A percentile compares a stretch with the other conserved stretches of the same genome.
phyloP scores from a whole-genome alignment of 2,888 invertebrate genomes.

The Philopedon plagiatum region DNA sequence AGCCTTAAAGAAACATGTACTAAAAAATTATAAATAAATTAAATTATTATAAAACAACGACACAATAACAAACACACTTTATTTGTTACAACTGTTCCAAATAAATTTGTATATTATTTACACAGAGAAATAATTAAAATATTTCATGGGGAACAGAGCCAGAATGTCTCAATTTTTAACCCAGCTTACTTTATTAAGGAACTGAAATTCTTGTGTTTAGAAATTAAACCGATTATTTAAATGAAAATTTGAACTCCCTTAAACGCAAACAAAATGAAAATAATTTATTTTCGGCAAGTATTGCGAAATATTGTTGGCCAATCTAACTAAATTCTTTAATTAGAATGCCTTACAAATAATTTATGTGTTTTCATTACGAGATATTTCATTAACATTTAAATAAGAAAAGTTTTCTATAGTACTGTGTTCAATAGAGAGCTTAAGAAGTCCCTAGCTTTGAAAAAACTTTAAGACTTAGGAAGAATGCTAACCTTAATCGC shows the following conservation, averaged over 20 bases:
- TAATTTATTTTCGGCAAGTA: constrained; percentile 32
- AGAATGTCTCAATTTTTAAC: not conserved
- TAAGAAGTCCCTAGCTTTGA: not conserved
- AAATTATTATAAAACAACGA: too few relatives aligned
- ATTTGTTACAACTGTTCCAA: too few relatives aligned
- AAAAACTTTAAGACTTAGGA: not conserved
- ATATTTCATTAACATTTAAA: constrained; percentile 47
- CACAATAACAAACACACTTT: too few relatives aligned
- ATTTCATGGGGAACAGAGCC: not conserved
- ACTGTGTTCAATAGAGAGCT: constrained; percentile 14
- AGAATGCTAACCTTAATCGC: not conserved
- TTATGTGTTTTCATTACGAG: constrained; percentile 44
- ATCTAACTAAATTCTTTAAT: constrained; percentile 42
- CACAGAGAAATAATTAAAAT: too few relatives aligned
- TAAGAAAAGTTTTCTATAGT: constrained; percentile 38
- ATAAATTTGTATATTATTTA: too few relatives aligned
- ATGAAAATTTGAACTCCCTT: constrained; percentile 11
- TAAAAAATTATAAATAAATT: too few relatives aligned
- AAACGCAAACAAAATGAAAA: constrained; percentile 23
- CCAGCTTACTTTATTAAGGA: not conserved
- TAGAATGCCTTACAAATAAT: constrained; percentile 39
- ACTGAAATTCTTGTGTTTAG: not conserved
- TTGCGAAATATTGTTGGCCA: constrained; percentile 34
- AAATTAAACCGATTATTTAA: constrained; percentile 9
- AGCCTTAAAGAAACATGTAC: too few relatives aligned